phyloP scores from a whole-genome alignment of 2,888 invertebrate species.

The Ceratothoa steindachneri region DNA sequence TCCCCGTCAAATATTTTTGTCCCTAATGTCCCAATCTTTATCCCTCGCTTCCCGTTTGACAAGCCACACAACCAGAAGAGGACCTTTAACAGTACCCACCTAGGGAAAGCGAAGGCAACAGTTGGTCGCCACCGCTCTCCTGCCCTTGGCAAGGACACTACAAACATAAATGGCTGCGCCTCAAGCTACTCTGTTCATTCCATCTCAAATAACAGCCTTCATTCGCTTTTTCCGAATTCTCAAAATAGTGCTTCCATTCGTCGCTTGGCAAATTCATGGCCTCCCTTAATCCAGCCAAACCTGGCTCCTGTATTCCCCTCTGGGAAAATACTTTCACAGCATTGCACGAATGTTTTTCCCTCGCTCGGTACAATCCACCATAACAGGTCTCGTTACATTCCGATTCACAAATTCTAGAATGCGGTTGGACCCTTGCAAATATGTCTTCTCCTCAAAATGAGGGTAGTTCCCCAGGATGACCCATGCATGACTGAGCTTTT shows the following conservation, averaged over 20 bases:
- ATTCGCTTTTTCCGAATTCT: no score
- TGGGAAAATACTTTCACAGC: neutral
- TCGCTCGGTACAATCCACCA: neutral
- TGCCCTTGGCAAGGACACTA: neutral
- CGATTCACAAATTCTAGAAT: neutral
- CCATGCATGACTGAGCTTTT: no score
- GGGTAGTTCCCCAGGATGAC: no score
- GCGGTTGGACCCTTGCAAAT: slow-evolving; percentile 5
- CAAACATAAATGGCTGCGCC: neutral
- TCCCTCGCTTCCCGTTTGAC: neutral
- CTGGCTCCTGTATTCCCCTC: neutral
- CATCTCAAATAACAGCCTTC: neutral
- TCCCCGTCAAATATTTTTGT: slow-evolving; percentile 42
- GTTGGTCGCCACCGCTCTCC: slow-evolving; percentile 8
- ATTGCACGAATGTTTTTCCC: neutral
- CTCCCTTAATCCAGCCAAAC: neutral
- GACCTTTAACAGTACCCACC: slow-evolving; percentile 16
- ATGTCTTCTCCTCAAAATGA: no score
- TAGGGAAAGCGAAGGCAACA: slow-evolving; percentile 26
- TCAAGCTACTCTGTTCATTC: neutral
- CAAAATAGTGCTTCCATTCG: neutral
- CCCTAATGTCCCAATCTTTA: slow-evolving; percentile 17
- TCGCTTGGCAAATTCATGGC: neutral
- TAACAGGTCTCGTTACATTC: neutral
- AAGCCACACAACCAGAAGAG: neutral